Evolutionary conservation across 2,113 vertebrate species (phyloP).

Genomic region (Platichthys flesus): DNA sequence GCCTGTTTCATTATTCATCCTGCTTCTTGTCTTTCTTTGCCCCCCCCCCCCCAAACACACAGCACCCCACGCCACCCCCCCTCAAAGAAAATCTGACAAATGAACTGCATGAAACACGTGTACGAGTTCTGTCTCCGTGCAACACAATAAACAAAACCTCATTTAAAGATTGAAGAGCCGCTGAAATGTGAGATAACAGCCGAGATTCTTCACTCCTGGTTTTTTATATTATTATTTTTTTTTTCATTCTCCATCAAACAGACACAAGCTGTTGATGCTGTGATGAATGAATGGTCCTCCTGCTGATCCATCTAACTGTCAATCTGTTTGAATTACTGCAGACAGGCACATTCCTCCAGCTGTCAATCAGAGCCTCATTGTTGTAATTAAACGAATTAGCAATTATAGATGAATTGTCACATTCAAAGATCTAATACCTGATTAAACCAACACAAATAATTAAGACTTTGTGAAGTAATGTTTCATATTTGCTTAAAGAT

Average conservation of each 20-base stretch:
- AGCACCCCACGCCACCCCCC: no score
- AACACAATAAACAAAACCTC: conserved; percentile 42
- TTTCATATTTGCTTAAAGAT: no score
- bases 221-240: conserved; percentile 18
- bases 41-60: background rate
- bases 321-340: background rate
- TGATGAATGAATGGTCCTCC: background rate
- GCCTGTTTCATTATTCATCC: conserved; percentile 53
- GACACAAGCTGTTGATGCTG: background rate
- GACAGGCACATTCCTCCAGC: background rate
- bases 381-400: background rate
- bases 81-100: background rate
- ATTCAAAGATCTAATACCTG: no score
- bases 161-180: no score
- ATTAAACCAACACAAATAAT: no score
- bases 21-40: conserved; percentile 12
- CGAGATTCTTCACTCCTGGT: conserved; percentile 14
- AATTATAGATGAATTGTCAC: no score
- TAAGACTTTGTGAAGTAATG: no score
- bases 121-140: conserved; percentile 15
- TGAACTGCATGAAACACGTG: conserved; percentile 7
- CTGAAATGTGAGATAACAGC: conserved; percentile 19
- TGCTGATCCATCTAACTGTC: no score
- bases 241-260: conserved; percentile 37
- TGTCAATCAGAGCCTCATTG: background rate